These are phyloP conservation scores for Amphiduros pacificus DNA, from an alignment of 2,888 invertebrate genomes.

Conservation along the genomic window DNA sequence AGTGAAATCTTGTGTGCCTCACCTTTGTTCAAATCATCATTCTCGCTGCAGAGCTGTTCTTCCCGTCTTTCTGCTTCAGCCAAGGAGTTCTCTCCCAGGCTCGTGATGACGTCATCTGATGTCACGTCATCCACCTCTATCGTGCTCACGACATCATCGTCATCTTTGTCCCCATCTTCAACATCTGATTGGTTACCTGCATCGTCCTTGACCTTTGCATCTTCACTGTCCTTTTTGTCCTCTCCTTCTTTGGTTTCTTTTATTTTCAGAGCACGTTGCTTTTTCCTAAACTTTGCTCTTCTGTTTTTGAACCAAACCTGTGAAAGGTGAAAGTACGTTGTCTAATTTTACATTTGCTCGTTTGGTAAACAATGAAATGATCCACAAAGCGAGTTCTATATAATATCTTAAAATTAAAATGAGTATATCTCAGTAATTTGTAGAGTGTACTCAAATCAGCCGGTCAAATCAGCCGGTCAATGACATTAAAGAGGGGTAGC, in stretches of 20 bases:
- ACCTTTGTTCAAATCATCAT: neutral
- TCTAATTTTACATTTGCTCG: too few species aligned
- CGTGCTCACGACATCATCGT: constrained; percentile 10
- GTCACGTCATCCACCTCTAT: constrained; percentile 14
- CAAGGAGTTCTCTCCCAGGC: too few species aligned
- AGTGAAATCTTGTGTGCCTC: too few species aligned
- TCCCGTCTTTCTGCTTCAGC: too few species aligned
- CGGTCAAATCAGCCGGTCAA: too few species aligned
- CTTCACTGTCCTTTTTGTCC: neutral
- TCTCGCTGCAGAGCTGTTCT: too few species aligned
- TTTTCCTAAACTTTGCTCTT: constrained; percentile 95
- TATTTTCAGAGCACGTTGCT: constrained; percentile 65
- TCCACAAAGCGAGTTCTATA: too few species aligned
- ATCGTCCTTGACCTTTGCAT: neutral
- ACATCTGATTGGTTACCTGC: neutral
- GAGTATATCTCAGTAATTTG: too few species aligned
- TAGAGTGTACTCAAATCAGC: too few species aligned
- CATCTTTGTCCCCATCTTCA: constrained; percentile 9
- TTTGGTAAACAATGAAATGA: too few species aligned
- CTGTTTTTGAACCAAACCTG: constrained; percentile 99
- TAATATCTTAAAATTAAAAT: too few species aligned
- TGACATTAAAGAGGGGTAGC: too few species aligned
- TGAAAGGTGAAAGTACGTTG: constrained; percentile 8
- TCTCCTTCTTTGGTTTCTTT: constrained; percentile 8
- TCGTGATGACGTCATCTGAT: neutral